Conservation (phyloP, 2,888 invertebrate species). For the Heliconius charithonia region DNA sequence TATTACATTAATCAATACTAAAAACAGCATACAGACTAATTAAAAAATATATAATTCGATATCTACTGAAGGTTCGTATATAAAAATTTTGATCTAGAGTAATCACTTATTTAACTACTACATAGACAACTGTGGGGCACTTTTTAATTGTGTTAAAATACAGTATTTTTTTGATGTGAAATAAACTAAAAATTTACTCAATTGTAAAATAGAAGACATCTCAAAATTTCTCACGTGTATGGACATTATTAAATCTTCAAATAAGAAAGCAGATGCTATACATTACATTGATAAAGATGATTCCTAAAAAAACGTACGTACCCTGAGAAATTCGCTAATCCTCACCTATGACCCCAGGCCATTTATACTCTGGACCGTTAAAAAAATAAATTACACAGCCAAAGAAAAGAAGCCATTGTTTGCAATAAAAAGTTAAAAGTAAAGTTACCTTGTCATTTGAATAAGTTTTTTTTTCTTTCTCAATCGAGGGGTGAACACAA, state of each 20-base stretch:
- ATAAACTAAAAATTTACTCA: neutral
- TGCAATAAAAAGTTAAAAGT: slow-evolving; percentile 73
- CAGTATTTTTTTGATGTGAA: too few relatives aligned
- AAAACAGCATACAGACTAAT: too few relatives aligned
- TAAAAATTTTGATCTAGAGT: too few relatives aligned
- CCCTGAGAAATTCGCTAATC: slow-evolving; percentile 75
- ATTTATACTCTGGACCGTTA: slow-evolving; percentile 70
- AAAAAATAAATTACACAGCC: slow-evolving; percentile 71
- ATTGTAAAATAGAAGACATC: neutral
- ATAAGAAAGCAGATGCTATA: slow-evolving; percentile 66
- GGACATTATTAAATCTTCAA: slow-evolving; percentile 51
- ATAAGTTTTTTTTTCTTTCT: slow-evolving; percentile 60
- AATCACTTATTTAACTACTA: too few relatives aligned
- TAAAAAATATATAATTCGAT: too few relatives aligned
- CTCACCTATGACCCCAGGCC: slow-evolving; percentile 81
- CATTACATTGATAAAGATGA: slow-evolving; percentile 64
- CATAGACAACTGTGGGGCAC: too few relatives aligned
- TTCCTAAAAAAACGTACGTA: slow-evolving; percentile 63
- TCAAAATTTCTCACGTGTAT: slow-evolving; percentile 43
- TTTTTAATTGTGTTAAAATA: too few relatives aligned
- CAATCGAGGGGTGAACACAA: slow-evolving; percentile 72
- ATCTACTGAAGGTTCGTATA: too few relatives aligned
- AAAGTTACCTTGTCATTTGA: slow-evolving; percentile 76
- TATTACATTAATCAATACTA: too few relatives aligned
- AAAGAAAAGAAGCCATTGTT: slow-evolving; percentile 76